Evolutionary conservation across 1,140 invertebrate genomes (phyloP), one percentile per base, ranked within the genome.

Genomic region (Latrodectus geometricus): DNA sequence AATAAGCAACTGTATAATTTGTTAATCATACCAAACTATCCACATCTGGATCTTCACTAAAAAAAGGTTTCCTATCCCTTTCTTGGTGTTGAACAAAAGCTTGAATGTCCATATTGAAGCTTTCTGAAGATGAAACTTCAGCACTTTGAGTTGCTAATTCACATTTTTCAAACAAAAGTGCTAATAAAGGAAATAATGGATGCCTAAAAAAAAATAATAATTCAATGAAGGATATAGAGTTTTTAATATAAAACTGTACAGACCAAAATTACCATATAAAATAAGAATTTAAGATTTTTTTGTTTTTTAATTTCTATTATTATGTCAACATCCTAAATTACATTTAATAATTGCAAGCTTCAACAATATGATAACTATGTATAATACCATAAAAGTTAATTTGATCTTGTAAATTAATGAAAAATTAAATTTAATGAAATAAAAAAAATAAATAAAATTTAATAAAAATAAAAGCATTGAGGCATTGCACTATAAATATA

Each of bases 121-220:
- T 96, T 90, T 97, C 96, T 75, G 96, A 96, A 50, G 95, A 96
- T 70, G 96, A 96, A 80, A 96, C 94, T 93, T 98, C 94, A 89
- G 95, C 93, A 90, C 98, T 99, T 93, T 97, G 99, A 89, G 99
- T 99, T 12, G 98, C 98, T 90, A 97, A 94, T 92, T 99, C 98
- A 93, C 98, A 99, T 94, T 98, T 95, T 93, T 99, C 97, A 91
- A 99, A 96, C 21, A 99, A 94, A 84, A 98, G 92, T 21, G 97
- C 96, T 90, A 99, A 92, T 35, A 99, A 92, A 4, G 98, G 97
- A 91, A 98, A 99, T 7, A 99, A 92, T 0, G 97, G 97, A 92
- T 99, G 98, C 90, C 96, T 97, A 91, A 88, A 89, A 73, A 73
- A 52, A 54, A 76, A 35, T 11, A 85, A 61, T 52, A 20, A 3